Evolutionary conservation across 2,797 vertebrate genomes (phyloP).

Genomic region (Erpetoichthys calabaricus): DNA sequence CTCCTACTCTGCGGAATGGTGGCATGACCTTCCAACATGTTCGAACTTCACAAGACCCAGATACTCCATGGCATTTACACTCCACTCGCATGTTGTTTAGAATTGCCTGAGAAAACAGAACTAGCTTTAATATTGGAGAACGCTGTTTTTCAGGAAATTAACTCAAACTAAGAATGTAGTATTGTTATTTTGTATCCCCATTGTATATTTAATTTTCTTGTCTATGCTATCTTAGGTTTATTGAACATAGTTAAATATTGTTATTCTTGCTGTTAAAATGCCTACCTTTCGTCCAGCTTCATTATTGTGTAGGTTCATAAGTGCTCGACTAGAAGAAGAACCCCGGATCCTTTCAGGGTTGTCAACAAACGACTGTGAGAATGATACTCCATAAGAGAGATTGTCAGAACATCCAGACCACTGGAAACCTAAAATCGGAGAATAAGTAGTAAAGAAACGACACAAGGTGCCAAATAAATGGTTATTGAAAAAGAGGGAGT

Average conservation of each 20-base stretch:
- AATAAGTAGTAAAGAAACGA: neutral
- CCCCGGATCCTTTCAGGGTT: constrained; percentile 49
- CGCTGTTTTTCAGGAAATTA: too few species aligned
- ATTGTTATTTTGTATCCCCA: too few species aligned
- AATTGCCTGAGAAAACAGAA: constrained; percentile 39
- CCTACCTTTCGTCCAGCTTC: constrained; percentile 57
- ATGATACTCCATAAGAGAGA: constrained; percentile 50
- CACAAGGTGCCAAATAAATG: neutral
- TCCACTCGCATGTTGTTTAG: constrained; percentile 62
- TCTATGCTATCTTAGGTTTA: neutral
- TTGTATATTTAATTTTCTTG: too few species aligned
- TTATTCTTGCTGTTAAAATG: neutral
- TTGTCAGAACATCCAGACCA: constrained; percentile 70
- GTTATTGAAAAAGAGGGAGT: neutral
- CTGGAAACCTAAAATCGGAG: constrained; percentile 48
- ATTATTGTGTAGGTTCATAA: constrained; percentile 63
- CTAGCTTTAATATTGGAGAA: too few species aligned
- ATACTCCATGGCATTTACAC: constrained; percentile 58
- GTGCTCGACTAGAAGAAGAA: constrained; percentile 39
- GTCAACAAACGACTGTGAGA: constrained; percentile 64
- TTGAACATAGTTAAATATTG: neutral
- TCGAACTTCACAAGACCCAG: constrained; percentile 51
- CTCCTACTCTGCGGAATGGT: constrained; percentile 46
- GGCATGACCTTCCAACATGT: constrained; percentile 67
- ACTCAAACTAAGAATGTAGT: too few species aligned